These are phyloP conservation scores for Lomographa bimaculata DNA, from an alignment of 2,888 invertebrate genomes.

Conservation along the genomic window DNA sequence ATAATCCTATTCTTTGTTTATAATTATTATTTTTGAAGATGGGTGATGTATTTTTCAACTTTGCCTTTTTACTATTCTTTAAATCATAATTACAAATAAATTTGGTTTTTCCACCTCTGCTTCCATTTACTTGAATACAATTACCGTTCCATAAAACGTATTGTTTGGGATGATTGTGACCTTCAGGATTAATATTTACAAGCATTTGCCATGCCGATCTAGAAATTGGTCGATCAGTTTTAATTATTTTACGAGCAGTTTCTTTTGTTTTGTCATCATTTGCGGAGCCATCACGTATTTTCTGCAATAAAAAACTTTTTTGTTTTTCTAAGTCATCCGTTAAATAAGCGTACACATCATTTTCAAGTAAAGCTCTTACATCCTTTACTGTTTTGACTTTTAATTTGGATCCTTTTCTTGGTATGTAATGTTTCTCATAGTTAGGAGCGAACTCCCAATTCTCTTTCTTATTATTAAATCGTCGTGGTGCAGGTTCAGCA, in stretches of 20 bases:
- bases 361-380: slow-evolving; percentile 62
- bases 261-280: slow-evolving; percentile 57
- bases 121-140: slow-evolving; percentile 62
- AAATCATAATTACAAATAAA: slow-evolving; percentile 58
- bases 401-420: slow-evolving; percentile 57
- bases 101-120: slow-evolving; percentile 64
- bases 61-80: slow-evolving; percentile 34
- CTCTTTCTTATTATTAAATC: slow-evolving; percentile 22
- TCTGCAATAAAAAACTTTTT: slow-evolving; percentile 56
- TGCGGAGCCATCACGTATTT: slow-evolving; percentile 60
- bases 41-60: slow-evolving; percentile 29
- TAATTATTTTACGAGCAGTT: slow-evolving; percentile 57
- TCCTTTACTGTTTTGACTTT: slow-evolving; percentile 72
- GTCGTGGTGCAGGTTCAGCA: slow-evolving; percentile 44
- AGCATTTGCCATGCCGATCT: slow-evolving; percentile 74
- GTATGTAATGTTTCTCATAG: slow-evolving; percentile 57
- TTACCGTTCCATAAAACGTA: slow-evolving; percentile 65
- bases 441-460: slow-evolving; percentile 56
- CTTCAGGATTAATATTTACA: slow-evolving; percentile 65
- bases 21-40: slow-evolving; percentile 28
- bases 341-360: slow-evolving; percentile 55
- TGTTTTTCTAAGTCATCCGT: slow-evolving; percentile 59
- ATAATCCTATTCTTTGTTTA: slow-evolving; percentile 48
- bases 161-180: slow-evolving; percentile 51
- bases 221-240: slow-evolving; percentile 54